Evolutionary conservation across 2,888 invertebrate genomes (phyloP).

Genomic region (Leptogaster cylindrica): DNA sequence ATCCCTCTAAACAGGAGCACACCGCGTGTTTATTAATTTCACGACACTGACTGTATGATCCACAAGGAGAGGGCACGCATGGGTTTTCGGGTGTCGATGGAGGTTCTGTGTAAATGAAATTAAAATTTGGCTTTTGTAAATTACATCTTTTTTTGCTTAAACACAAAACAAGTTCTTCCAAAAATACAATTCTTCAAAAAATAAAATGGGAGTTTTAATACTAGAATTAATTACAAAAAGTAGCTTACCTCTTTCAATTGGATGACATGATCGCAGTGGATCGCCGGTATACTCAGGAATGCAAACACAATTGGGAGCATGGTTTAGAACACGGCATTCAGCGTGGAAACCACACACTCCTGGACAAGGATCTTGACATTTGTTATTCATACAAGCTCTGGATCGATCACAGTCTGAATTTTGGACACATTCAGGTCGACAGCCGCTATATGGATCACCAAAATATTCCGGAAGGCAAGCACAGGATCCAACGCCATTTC

Average conservation of each 20-base stretch:
- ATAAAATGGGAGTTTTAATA: background rate
- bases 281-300: constrained; percentile 75
- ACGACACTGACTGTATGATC: constrained; percentile 71
- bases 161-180: no score
- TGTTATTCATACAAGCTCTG: constrained; percentile 77
- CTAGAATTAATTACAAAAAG: constrained; percentile 1
- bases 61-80: constrained; percentile 71
- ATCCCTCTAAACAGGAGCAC: constrained; percentile 69
- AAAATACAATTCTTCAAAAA: background rate
- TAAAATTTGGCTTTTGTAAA: background rate
- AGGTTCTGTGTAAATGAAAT: constrained; percentile 45
- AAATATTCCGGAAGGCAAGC: constrained; percentile 75
- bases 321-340: constrained; percentile 76
- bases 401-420: constrained; percentile 76
- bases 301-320: constrained; percentile 79
- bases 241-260: constrained; percentile 54
- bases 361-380: constrained; percentile 79
- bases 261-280: constrained; percentile 70
- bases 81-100: constrained; percentile 60
- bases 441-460: constrained; percentile 80
- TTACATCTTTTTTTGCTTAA: no score
- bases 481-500: constrained; percentile 78
- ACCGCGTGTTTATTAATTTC: constrained; percentile 69
- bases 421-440: constrained; percentile 81
- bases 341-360: constrained; percentile 80